A percentile compares a stretch with the other conserved stretches of the same genome.
phyloP scores from a whole-genome alignment of 2,888 invertebrate species.

The Sicus ferrugineus region DNA sequence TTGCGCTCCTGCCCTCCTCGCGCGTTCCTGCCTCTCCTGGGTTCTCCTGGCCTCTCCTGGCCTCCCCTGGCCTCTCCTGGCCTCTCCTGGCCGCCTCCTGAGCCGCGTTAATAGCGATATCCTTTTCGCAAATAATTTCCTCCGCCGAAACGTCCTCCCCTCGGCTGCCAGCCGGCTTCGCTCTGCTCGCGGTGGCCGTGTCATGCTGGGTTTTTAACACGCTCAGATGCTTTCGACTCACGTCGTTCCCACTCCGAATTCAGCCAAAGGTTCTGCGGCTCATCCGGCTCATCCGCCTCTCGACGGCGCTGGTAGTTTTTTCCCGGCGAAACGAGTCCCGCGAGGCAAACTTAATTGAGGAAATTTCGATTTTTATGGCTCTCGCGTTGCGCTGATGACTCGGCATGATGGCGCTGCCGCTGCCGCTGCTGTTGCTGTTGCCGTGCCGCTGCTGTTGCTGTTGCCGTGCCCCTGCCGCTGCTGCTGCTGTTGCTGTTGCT shows the following conservation, averaged over 20 bases:
- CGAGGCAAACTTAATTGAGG: conserved; percentile 43
- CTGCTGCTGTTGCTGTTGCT: conserved; percentile 12
- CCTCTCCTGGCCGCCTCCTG: too few species aligned
- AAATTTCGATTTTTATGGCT: conserved; percentile 41
- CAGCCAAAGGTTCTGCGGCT: background rate
- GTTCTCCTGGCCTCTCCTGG: too few species aligned
- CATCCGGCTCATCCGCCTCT: background rate
- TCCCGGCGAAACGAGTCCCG: conserved; percentile 38
- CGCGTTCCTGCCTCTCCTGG: background rate
- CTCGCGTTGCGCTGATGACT: conserved; percentile 31
- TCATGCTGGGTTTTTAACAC: background rate
- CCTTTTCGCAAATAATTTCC: conserved; percentile 23
- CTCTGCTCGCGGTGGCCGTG: background rate
- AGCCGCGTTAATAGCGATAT: conserved; percentile 14
- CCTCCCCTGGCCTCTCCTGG: conserved; percentile 4
- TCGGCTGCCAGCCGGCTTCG: background rate
- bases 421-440: background rate
- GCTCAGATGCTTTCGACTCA: background rate
- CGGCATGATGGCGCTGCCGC: conserved; percentile 12
- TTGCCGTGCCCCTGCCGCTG: background rate
- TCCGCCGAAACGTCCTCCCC: conserved; percentile 6
- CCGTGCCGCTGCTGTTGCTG: background rate
- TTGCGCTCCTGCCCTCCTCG: background rate
- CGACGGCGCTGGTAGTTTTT: conserved; percentile 4
- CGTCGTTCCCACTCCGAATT: conserved; percentile 15